Evolutionary conservation across 2,113 vertebrate genomes (phyloP).

Genomic region (Catharus fuscescens): DNA sequence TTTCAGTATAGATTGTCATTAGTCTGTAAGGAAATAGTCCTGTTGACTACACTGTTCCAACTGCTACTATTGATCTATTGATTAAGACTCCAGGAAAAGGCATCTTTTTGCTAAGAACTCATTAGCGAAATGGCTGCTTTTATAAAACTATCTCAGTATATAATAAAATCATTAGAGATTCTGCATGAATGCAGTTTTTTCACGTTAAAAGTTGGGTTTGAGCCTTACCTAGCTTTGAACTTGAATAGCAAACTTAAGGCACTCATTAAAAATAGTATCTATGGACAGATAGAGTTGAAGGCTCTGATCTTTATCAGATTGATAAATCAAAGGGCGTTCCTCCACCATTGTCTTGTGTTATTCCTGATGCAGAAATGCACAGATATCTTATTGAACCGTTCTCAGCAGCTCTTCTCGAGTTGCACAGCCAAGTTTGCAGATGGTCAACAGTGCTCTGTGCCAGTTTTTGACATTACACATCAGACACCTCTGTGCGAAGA

Average conservation of each 20-base stretch:
- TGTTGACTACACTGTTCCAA: slow-evolving; percentile 48
- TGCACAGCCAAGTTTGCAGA: slow-evolving; percentile 99
- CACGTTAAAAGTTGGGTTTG: slow-evolving; percentile 30
- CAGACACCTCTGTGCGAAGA: slow-evolving; percentile 98
- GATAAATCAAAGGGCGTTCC: slow-evolving; percentile 27
- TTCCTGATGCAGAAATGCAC: slow-evolving; percentile 76
- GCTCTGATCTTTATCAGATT: slow-evolving; percentile 20
- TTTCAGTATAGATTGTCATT: slow-evolving; percentile 49
- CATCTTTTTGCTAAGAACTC: slow-evolving; percentile 21
- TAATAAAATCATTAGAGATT: slow-evolving; percentile 56
- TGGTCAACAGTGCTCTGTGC: slow-evolving; percentile 96
- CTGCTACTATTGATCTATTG: slow-evolving; percentile 63
- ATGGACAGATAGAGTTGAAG: neutral
- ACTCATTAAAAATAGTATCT: slow-evolving; percentile 40
- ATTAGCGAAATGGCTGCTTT: slow-evolving; percentile 43
- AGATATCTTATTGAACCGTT: slow-evolving; percentile 97
- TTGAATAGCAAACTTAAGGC: slow-evolving; percentile 16
- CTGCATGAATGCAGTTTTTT: slow-evolving; percentile 49
- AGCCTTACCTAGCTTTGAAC: slow-evolving; percentile 46
- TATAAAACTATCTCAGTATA: slow-evolving; percentile 33
- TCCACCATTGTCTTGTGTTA: slow-evolving; percentile 30
- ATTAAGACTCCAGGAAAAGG: slow-evolving; percentile 42
- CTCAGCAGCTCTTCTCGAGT: slow-evolving; percentile 98
- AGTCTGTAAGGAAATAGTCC: slow-evolving; percentile 57
- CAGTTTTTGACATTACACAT: slow-evolving; percentile 98